These are phyloP conservation scores for Manacus vitellinus DNA, from an alignment of 2,113 vertebrate genomes.

Conservation along the genomic window DNA sequence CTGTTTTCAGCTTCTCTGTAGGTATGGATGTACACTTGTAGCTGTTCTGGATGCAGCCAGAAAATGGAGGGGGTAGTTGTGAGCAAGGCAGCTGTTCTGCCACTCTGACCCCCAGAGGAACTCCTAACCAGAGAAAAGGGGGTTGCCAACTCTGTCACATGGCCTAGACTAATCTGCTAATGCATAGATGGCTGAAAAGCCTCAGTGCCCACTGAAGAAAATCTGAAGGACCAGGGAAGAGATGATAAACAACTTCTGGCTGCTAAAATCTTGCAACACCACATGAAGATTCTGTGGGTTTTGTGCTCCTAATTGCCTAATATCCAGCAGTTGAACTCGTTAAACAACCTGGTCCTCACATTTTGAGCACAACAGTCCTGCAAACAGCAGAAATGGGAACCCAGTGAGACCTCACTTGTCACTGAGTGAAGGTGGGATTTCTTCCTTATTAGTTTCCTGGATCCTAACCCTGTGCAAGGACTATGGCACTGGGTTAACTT, in stretches of 20 bases:
- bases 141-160: background rate
- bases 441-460: background rate
- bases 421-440: background rate
- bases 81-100: background rate
- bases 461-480: background rate
- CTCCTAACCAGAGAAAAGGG: background rate
- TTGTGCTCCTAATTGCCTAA: background rate
- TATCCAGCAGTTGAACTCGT: background rate
- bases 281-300: background rate
- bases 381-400: background rate
- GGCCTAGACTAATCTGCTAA: background rate
- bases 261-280: background rate
- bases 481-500: background rate
- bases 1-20: background rate
- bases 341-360: background rate
- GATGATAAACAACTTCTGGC: background rate
- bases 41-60: background rate
- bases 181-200: rapidly evolving
- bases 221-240: background rate
- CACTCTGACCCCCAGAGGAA: background rate
- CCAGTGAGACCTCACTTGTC: background rate
- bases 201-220: background rate
- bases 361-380: background rate
- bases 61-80: background rate
- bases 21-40: background rate